These are phyloP conservation scores for Penaeus indicus DNA, from an alignment of 1,140 invertebrate genomes.

Conservation along the genomic window DNA sequence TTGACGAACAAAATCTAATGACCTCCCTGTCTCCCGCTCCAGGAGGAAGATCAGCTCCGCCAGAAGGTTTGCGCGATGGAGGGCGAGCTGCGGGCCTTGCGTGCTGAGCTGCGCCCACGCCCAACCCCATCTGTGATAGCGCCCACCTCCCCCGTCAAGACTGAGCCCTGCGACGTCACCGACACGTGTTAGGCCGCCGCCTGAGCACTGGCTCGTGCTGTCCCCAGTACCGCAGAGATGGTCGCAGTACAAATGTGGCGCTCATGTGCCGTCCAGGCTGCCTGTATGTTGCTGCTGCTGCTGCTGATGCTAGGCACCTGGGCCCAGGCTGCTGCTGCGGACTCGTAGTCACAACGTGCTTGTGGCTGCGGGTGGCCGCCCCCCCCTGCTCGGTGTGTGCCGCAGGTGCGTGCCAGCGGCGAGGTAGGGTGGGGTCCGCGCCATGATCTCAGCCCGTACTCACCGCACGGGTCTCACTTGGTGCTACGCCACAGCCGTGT, in stretches of 20 bases:
- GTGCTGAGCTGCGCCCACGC: conserved; percentile 39
- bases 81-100: conserved; percentile 36
- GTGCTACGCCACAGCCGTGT: conserved; percentile 63
- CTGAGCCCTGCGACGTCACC: conserved; percentile 56
- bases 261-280: conserved; percentile 54
- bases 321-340: conserved; percentile 59
- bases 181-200: conserved; percentile 53
- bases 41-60: conserved; percentile 42
- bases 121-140: conserved; percentile 60
- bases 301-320: conserved; percentile 40
- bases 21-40: background rate
- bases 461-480: conserved; percentile 62
- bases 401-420: conserved; percentile 27
- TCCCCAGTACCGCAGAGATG: conserved; percentile 58
- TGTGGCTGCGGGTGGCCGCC: conserved; percentile 56
- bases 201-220: conserved; percentile 55
- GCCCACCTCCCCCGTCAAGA: conserved; percentile 57
- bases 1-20: background rate
- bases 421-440: conserved; percentile 50
- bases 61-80: conserved; percentile 53
- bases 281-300: conserved; percentile 38
- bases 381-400: conserved; percentile 33
- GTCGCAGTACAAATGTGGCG: conserved; percentile 60
- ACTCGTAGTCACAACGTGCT: conserved; percentile 42
- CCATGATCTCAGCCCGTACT: conserved; percentile 64